Evolutionary conservation across 2,797 vertebrate species (phyloP).

Genomic region (Rhinichthys osculus): DNA sequence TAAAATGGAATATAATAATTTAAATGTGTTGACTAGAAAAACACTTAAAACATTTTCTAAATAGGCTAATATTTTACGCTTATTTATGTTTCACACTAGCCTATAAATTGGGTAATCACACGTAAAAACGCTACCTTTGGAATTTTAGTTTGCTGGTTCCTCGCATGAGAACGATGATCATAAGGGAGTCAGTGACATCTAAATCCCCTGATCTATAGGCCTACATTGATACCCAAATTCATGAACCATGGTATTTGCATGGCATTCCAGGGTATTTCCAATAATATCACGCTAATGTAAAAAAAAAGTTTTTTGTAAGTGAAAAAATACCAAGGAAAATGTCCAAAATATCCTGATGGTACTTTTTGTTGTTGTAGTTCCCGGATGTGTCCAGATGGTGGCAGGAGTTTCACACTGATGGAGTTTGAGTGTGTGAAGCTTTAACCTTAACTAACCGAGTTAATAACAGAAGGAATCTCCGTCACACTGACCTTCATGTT

Average conservation of each 20-base stretch:
- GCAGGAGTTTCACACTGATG: not conserved
- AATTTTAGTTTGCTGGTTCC: not conserved
- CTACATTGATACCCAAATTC: not conserved
- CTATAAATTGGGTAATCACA: too few relatives aligned
- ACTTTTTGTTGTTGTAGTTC: not conserved
- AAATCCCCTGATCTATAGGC: not conserved
- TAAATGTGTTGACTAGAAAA: too few relatives aligned
- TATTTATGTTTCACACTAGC: too few relatives aligned
- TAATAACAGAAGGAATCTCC: not conserved
- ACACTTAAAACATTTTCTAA: too few relatives aligned
- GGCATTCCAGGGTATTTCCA: not conserved
- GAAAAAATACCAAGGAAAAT: not conserved
- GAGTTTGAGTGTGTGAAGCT: not conserved
- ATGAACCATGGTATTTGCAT: not conserved
- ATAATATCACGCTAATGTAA: not conserved
- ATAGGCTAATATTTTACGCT: not conserved
- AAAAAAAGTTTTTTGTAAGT: not conserved
- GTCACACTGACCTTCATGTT: conserved; percentile 6
- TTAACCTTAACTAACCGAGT: not conserved
- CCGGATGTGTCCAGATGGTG: not conserved
- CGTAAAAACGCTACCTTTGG: not conserved
- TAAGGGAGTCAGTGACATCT: not conserved
- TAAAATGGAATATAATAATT: too few relatives aligned
- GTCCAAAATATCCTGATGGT: not conserved
- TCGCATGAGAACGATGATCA: not conserved